These are phyloP conservation scores for Atta cephalotes DNA, from an alignment of 1,140 invertebrate genomes.

Conservation along the genomic window DNA sequence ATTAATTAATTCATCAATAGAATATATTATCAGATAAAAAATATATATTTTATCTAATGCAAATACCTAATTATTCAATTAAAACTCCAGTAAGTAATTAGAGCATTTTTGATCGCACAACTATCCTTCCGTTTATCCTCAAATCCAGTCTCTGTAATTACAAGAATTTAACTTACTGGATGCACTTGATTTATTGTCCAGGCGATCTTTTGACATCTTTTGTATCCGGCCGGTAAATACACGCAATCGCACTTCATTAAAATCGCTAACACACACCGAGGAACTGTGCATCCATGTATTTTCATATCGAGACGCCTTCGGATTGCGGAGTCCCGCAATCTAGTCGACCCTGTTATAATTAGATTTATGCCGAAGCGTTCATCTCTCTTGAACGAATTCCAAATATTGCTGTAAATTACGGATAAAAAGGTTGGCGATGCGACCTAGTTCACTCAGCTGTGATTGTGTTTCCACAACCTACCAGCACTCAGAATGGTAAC, in stretches of 20 bases:
- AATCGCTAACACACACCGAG: conserved; percentile 20
- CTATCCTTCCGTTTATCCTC: not conserved
- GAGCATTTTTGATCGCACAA: not conserved
- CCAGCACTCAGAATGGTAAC: conserved; percentile 40
- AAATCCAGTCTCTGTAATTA: not conserved
- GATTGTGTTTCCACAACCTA: conserved; percentile 58
- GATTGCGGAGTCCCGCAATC: conserved; percentile 49
- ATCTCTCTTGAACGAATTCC: conserved; percentile 69
- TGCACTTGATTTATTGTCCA: conserved; percentile 5
- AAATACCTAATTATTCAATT: not conserved
- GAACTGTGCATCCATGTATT: conserved; percentile 5
- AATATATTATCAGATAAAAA: not conserved
- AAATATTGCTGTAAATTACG: conserved; percentile 71
- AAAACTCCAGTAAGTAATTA: not conserved
- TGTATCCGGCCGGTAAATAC: conserved; percentile 29
- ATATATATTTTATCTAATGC: not conserved
- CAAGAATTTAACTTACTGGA: conserved; percentile 27
- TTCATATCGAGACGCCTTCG: conserved; percentile 38
- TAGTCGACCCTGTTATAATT: conserved; percentile 67
- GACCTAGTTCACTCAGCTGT: conserved; percentile 61
- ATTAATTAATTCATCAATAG: not conserved
- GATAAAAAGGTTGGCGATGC: conserved; percentile 61
- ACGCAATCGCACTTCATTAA: conserved; percentile 52
- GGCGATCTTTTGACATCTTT: conserved; percentile 13
- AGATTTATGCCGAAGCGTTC: conserved; percentile 65